Evolutionary conservation across 2,888 invertebrate genomes (phyloP).

Genomic region (Masnerella sp.): DNA sequence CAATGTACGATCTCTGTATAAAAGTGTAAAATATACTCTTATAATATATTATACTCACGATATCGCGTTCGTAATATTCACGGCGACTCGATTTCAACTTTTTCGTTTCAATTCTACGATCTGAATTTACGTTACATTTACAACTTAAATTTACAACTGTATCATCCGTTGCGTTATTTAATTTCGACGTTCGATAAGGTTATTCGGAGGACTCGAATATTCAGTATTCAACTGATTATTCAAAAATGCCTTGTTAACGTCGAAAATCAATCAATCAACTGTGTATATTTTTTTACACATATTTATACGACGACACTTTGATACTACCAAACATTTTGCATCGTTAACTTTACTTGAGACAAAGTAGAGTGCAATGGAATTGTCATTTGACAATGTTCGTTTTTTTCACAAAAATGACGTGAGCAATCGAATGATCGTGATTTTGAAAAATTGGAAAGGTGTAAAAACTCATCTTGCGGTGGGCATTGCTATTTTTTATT

Average conservation of each 20-base stretch:
- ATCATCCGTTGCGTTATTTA: too few relatives aligned
- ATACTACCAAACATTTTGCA: slow-evolving; percentile 15
- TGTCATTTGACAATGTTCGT: too few relatives aligned
- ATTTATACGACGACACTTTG: slow-evolving; percentile 18
- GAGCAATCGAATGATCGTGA: too few relatives aligned
- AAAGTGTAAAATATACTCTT: slow-evolving; percentile 69
- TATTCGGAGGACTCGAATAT: too few relatives aligned
- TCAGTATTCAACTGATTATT: too few relatives aligned
- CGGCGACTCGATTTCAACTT: slow-evolving; percentile 4
- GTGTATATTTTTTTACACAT: slow-evolving; percentile 20
- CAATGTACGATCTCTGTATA: slow-evolving; percentile 71
- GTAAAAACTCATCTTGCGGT: neutral
- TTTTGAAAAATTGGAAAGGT: too few relatives aligned
- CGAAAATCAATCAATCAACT: too few relatives aligned
- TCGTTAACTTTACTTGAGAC: slow-evolving; percentile 16
- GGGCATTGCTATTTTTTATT: slow-evolving; percentile 20
- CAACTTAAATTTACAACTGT: too few relatives aligned
- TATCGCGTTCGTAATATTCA: slow-evolving; percentile 21
- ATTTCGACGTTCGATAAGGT: too few relatives aligned
- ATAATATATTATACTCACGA: slow-evolving; percentile 15
- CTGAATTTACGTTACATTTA: too few relatives aligned
- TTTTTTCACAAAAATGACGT: too few relatives aligned
- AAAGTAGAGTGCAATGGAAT: slow-evolving; percentile 8
- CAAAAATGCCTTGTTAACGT: too few relatives aligned
- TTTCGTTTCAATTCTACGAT: neutral